A percentile compares a stretch with the other conserved stretches of the same genome.
These are phyloP conservation scores for Sesia apiformis DNA, from an alignment of 2,888 invertebrate genomes.

Conservation along the genomic window DNA sequence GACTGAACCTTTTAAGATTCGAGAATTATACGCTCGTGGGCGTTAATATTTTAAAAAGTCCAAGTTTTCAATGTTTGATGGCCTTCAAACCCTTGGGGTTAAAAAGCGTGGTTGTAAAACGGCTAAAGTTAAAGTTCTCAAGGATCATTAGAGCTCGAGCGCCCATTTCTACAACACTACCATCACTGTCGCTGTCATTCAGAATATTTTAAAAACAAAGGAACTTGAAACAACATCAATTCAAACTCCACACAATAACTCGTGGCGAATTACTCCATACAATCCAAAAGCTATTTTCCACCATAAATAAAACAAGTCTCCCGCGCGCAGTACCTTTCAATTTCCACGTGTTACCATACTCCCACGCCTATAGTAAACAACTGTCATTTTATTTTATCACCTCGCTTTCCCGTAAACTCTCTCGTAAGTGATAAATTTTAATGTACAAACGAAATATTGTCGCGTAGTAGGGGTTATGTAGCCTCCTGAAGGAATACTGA, in stretches of 20 bases:
- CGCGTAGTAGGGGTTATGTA: conserved; percentile 16
- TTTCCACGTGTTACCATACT: conserved; percentile 38
- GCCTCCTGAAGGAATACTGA: too few relatives aligned
- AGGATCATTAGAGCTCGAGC: too few relatives aligned
- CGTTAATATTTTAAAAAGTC: too few relatives aligned
- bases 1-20: too few relatives aligned
- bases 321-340: conserved; percentile 69
- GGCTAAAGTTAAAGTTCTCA: too few relatives aligned
- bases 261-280: conserved; percentile 36
- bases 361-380: conserved; percentile 49
- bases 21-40: too few relatives aligned
- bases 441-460: conserved; percentile 65
- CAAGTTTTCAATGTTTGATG: too few relatives aligned
- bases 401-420: conserved; percentile 64
- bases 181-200: too few relatives aligned
- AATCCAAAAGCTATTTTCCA: conserved; percentile 66
- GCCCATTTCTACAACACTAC: too few relatives aligned
- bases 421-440: conserved; percentile 69
- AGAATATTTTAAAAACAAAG: neutral
- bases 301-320: conserved; percentile 69
- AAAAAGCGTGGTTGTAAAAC: too few relatives aligned
- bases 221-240: neutral
- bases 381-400: conserved; percentile 74
- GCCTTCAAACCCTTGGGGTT: too few relatives aligned
- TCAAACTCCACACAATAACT: conserved; percentile 3